phyloP scores from a whole-genome alignment of 2,797 vertebrate genomes.

The Paedocypris micromegethes region DNA sequence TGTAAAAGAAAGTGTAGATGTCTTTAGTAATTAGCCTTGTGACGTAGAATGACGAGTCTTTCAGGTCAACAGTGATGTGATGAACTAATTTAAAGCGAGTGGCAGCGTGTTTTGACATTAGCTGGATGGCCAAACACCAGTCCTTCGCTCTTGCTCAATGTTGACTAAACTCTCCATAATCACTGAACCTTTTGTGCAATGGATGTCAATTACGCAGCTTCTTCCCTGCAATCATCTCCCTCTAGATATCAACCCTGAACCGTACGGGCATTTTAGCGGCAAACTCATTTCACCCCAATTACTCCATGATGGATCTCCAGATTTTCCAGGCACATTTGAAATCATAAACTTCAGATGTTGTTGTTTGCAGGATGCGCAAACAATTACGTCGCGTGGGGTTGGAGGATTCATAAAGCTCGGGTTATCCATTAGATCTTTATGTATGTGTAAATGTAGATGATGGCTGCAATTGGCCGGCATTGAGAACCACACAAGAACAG shows the following conservation, averaged over 20 bases:
- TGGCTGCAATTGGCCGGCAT: slow-evolving; percentile 20
- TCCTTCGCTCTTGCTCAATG: slow-evolving; percentile 1
- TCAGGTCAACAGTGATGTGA: slow-evolving; percentile 1
- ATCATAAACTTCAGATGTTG: slow-evolving; percentile 5
- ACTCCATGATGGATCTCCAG: slow-evolving; percentile 13
- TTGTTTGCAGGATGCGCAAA: not conserved
- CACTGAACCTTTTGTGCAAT: slow-evolving; percentile 23
- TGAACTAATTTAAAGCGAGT: not conserved
- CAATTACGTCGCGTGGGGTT: no score
- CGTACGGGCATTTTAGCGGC: slow-evolving; percentile 27
- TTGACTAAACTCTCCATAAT: slow-evolving; percentile 6
- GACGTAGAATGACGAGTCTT: no score
- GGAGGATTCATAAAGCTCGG: no score
- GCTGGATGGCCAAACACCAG: not conserved
- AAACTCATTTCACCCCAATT: slow-evolving; percentile 33
- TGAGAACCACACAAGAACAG: slow-evolving; percentile 19
- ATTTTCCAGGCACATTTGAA: slow-evolving; percentile 10
- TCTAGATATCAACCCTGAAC: slow-evolving; percentile 20
- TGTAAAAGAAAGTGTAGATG: no score
- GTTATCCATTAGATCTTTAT: slow-evolving; percentile 3
- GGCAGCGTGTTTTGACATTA: not conserved
- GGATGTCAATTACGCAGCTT: slow-evolving; percentile 25
- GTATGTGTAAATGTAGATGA: slow-evolving; percentile 12
- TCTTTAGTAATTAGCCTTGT: no score
- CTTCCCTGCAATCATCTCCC: slow-evolving; percentile 31